Conservation (phyloP, 2,113 vertebrate species). For the Strix uralensis region DNA sequence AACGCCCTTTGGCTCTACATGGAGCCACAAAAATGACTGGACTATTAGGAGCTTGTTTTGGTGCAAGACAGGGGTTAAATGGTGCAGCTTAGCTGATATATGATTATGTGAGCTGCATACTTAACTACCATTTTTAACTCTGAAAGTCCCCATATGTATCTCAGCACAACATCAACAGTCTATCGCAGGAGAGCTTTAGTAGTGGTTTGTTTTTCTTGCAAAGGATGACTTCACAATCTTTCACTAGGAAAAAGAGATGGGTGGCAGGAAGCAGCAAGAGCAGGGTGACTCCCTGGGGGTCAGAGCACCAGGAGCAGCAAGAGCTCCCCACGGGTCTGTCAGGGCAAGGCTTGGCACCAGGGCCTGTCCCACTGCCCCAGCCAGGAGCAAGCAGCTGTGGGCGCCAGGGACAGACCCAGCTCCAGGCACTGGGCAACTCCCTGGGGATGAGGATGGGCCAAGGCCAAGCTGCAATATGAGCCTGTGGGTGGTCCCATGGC, state of each 20-base stretch:
- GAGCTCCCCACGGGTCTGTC: accelerated
- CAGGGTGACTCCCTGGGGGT: accelerated
- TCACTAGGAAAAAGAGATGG: background rate
- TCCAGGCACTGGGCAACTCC: accelerated
- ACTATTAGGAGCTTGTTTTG: background rate
- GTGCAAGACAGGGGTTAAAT: background rate
- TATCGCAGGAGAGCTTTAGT: background rate
- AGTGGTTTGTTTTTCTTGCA: background rate
- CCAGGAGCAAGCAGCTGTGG: background rate
- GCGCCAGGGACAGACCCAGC: background rate
- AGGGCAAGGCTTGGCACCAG: background rate
- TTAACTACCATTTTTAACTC: background rate
- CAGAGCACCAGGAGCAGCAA: background rate
- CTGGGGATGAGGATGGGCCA: background rate
- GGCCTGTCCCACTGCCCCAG: background rate
- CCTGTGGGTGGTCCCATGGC: accelerated
- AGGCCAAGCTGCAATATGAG: accelerated
- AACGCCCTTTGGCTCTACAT: background rate
- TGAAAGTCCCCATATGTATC: background rate
- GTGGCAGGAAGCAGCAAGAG: background rate
- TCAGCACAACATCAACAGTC: background rate
- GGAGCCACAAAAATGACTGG: background rate
- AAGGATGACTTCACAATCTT: background rate
- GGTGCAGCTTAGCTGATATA: background rate
- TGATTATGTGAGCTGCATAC: background rate